phyloP scores from a whole-genome alignment of 2,888 invertebrate species.

The Drosophila neonasuta region DNA sequence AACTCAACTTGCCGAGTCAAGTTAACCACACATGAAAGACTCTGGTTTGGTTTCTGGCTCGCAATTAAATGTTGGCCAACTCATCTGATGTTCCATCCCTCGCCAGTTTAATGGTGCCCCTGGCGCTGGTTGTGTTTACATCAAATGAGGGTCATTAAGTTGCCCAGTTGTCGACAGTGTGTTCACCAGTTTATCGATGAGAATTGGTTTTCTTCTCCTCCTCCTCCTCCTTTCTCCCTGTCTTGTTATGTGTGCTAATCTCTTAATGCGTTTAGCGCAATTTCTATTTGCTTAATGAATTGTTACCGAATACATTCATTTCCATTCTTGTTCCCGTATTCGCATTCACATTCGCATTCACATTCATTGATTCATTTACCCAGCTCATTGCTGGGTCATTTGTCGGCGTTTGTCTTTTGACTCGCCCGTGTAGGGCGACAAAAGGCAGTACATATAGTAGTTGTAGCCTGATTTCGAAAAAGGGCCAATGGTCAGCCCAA shows the following conservation, averaged over 20 bases:
- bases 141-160: slow-evolving; percentile 74
- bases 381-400: slow-evolving; percentile 69
- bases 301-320: slow-evolving; percentile 74
- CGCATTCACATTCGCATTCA: slow-evolving; percentile 32
- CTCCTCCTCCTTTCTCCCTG: not conserved
- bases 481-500: slow-evolving; percentile 57
- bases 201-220: slow-evolving; percentile 23
- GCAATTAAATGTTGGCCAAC: slow-evolving; percentile 59
- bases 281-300: slow-evolving; percentile 78
- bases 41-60: slow-evolving; percentile 15
- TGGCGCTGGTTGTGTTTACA: slow-evolving; percentile 37
- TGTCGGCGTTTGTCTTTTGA: slow-evolving; percentile 75
- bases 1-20: slow-evolving; percentile 28
- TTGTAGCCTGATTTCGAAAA: slow-evolving; percentile 39
- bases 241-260: slow-evolving; percentile 80
- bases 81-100: slow-evolving; percentile 17
- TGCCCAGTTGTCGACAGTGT: slow-evolving; percentile 49
- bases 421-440: slow-evolving; percentile 26
- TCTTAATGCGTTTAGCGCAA: slow-evolving; percentile 80
- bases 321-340: slow-evolving; percentile 43
- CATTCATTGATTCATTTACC: slow-evolving; percentile 66
- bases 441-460: slow-evolving; percentile 8
- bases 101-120: slow-evolving; percentile 18
- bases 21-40: slow-evolving; percentile 56
- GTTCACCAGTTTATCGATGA: slow-evolving; percentile 62